Conservation (phyloP, 1,140 invertebrate genomes). For the Hermetia illucens region DNA sequence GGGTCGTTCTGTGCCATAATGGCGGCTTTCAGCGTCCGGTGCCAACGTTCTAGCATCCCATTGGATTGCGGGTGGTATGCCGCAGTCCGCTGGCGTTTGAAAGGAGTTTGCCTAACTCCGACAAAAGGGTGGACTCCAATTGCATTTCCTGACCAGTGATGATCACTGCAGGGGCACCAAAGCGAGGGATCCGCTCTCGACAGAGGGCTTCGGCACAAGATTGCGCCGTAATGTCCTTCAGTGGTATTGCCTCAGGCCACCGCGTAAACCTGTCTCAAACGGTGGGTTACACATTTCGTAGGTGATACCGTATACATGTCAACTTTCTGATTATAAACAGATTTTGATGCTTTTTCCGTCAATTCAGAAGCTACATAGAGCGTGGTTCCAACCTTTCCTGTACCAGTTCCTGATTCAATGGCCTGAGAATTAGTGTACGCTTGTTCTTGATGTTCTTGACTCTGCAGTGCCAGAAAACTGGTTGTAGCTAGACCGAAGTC, state of each 20-base stretch:
- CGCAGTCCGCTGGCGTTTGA: too few species aligned
- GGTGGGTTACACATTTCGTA: slow-evolving; percentile 77
- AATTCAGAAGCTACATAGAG: slow-evolving; percentile 83
- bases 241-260: slow-evolving; percentile 75
- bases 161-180: too few species aligned
- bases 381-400: slow-evolving; percentile 73
- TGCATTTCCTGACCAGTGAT: too few species aligned
- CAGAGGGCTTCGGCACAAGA: too few species aligned
- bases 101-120: too few species aligned
- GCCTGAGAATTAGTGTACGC: background rate
- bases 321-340: slow-evolving; percentile 77
- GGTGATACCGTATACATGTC: slow-evolving; percentile 70
- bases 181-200: too few species aligned
- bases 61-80: too few species aligned
- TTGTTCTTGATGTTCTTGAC: background rate
- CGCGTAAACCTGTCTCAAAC: slow-evolving; percentile 54
- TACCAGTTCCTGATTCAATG: slow-evolving; percentile 34
- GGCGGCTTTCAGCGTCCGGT: too few species aligned
- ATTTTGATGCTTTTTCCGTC: slow-evolving; percentile 39
- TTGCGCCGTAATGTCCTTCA: slow-evolving; percentile 43
- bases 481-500: slow-evolving; percentile 89
- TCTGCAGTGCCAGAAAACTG: background rate
- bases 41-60: too few species aligned
- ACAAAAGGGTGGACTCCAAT: too few species aligned
- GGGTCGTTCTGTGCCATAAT: too few species aligned